Evolutionary conservation across 2,888 invertebrate species (phyloP), one percentile per base, ranked within the genome.

Genomic region (Cheilosia scutellata): DNA sequence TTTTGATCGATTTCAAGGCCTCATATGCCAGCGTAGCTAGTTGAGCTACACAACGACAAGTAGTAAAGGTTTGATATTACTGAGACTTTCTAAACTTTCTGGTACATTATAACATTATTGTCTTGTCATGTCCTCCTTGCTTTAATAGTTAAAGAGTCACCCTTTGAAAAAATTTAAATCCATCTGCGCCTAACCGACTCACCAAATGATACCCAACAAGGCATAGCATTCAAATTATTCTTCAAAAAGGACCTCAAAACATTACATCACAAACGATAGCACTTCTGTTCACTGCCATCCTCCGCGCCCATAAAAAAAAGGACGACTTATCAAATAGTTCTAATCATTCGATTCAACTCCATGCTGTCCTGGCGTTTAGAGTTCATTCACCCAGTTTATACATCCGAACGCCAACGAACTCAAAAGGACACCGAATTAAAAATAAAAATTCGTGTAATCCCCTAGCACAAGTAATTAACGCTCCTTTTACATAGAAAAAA

Each of bases 381-480:
- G 80, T 80, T 80, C 80, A 62, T 75, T 80, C 58, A 80, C 80
- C 74, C 63, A 53, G 20, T n/a, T 65, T 9, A 11, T 44, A 66
- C 49, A 60, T 33, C 7, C 55, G 31, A 72, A 53, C 65, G 70
- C 53, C 70, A 75, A 37, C 63, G 13, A 29, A 76, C 16, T 44
- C 20, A 20, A 76, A 62, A 71, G 70, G 70, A 78, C 79, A 65
- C 25, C 51, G n/a, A 20, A 44, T 47, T 62, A 13, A n/a, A n/a
- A n/a, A n/a, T 27, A 27, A 2, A 13, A 25, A 44, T 20, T 47
- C 16, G 27, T 44, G 40, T n/a, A 66, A 66, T 77, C 82, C 66
- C 83, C 83, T 74, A 75, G 68, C 16, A 16, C 33, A 70, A 72
- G 72, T 83, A 78, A 83, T 83, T 83, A 83, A 78, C 74, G 68